Base-by-base conservation (phyloP, 2,797 vertebrate genomes). In the Macroramphosus scolopax region DNA sequence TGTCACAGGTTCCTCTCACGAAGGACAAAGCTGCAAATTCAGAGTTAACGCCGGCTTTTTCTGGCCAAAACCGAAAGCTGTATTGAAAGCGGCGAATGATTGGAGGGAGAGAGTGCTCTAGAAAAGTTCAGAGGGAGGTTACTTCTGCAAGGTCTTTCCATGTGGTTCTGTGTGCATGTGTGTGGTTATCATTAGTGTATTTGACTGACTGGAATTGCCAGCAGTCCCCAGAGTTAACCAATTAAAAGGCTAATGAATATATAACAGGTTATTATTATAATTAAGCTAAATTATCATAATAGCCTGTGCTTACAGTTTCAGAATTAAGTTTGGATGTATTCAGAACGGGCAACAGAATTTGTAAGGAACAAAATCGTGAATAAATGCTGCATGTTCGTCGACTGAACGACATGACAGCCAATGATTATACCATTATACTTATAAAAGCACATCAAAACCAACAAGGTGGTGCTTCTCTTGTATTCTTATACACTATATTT, bases 221-320 rank as follows among this genome's bases (percentile, higher is more conserved):
- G 47, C 41, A 30, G 62, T 87, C 87, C 84, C 84, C 57, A 69
- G 87, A 85, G 82, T 82, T 81, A 77, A 84, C 82, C 86, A 89
- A 88, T 89, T 88, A 89, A 87, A 86, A 83, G 85, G 72, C 78
- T 88, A 86, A 89, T 89, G 87, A 89, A 89, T 89, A 89, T 88
- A 88, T 86, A 87, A 83, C 83, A 78, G 79, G 79, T 87, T 87
- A 87, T 89, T 89, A 85, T 87, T 84, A 84, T 80, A 85, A 83
- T 77, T 80, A 83, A 87, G 80, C 75, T 74, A 68, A 77, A 87
- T 86, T 84, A 82, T 79, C 80, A 87, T 85, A 83, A 83, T 78
- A 77, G 71, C 51, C 68, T 12, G 46, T 52, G 68, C 73, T 66
- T 72, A 72, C 58, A 64, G 64, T 72, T 75, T 77, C 42, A 39